Percentiles rank a stretch among this genome's conserved stretches.
Evolutionary conservation across 2,888 invertebrate genomes (phyloP).

Genomic region (Limnephilus rhombicus): DNA sequence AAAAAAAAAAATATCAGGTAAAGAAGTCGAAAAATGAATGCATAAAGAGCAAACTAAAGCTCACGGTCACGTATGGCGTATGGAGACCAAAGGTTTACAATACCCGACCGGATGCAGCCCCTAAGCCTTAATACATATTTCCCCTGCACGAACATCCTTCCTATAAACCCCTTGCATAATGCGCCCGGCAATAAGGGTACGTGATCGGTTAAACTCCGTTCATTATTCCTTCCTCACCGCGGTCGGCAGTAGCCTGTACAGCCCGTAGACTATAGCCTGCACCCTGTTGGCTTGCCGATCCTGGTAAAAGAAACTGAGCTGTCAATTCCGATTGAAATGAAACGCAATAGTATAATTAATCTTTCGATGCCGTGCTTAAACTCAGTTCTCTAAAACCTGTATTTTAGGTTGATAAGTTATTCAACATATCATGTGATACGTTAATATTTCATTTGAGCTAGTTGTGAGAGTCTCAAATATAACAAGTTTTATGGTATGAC

Average conservation of each 20-base stretch:
- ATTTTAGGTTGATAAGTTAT: not conserved
- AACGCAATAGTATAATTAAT: not conserved
- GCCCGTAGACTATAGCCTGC: too few relatives aligned
- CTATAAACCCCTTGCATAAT: slow-evolving; percentile 22
- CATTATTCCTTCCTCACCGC: not conserved
- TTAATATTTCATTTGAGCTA: not conserved
- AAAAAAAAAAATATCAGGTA: not conserved
- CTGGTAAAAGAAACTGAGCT: not conserved
- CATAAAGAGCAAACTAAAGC: not conserved
- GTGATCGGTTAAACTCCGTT: not conserved
- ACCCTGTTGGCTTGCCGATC: not conserved
- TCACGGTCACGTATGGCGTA: slow-evolving; percentile 1
- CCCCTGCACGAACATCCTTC: slow-evolving; percentile 35
- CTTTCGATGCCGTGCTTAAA: not conserved
- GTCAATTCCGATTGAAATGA: not conserved
- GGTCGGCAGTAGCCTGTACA: not conserved
- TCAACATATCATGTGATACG: not conserved
- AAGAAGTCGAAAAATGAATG: not conserved
- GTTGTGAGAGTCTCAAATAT: not conserved
- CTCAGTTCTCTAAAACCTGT: not conserved
- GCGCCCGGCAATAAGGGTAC: not conserved
- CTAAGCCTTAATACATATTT: slow-evolving; percentile 20
- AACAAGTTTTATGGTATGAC: not conserved
- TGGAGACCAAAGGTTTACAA: not conserved
- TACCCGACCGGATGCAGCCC: not conserved